Evolutionary conservation across 2,113 vertebrate species (phyloP).

Genomic region (Eonycteris spelaea): DNA sequence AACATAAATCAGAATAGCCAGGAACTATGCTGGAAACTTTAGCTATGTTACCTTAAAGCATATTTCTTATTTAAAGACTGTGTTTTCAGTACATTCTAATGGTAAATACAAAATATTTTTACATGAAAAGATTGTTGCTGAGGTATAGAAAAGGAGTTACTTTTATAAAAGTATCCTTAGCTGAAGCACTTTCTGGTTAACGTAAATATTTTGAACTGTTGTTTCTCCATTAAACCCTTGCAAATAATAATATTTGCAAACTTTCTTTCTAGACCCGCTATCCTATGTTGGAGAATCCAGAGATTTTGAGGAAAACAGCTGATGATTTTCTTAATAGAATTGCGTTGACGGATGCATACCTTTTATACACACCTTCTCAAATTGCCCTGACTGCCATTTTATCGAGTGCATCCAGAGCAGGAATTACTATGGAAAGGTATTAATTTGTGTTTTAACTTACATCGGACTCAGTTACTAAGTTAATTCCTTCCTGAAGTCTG

Average conservation of each 20-base stretch:
- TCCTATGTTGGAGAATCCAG: conserved; percentile 92
- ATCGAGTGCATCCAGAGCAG: conserved; percentile 91
- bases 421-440: conserved; percentile 95
- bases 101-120: not conserved
- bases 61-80: not conserved
- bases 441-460: conserved; percentile 32
- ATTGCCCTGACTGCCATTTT: conserved; percentile 93
- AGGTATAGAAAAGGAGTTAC: not conserved
- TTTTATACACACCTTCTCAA: conserved; percentile 93
- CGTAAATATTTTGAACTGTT: not conserved
- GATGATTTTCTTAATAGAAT: conserved; percentile 95
- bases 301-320: conserved; percentile 91
- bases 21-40: not conserved
- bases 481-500: not conserved
- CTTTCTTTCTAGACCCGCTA: conserved; percentile 90
- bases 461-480: not conserved
- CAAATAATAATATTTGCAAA: conserved; percentile 37
- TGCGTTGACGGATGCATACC: conserved; percentile 90
- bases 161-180: not conserved
- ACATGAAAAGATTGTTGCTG: not conserved
- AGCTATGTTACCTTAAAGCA: not conserved
- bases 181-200: not conserved
- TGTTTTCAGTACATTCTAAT: not conserved
- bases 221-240: not conserved
- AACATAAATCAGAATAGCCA: not conserved